Evolutionary conservation across 1,140 invertebrate genomes (phyloP), one percentile per base, ranked within the genome.

Genomic region (Chlorops oryzae): DNA sequence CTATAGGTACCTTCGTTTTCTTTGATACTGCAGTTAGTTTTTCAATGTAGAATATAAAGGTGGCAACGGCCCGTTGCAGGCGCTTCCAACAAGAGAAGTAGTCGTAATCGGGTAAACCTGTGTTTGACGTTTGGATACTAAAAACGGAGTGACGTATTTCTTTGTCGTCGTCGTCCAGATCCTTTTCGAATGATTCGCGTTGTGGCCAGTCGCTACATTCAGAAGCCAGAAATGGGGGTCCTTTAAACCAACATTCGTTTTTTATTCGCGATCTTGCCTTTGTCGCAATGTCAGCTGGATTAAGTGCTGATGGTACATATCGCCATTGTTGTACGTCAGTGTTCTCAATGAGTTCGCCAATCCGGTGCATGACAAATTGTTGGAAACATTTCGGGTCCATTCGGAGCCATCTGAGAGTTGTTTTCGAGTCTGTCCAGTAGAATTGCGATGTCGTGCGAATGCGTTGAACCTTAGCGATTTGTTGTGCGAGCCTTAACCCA

Each of bases 241-340:
- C 43, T 28, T 3, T 46, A 3, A 42, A 22, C 40, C 40, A 42
- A 2, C 4, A 6, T 3, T 13, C n/a, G 25, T 3, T 42, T 5
- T 20, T 15, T 5, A n/a, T 21, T 9, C 22, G 5, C 9, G 5
- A 15, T 13, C n/a, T 21, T 9, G 28, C n/a, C 28, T 32, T 32
- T n/a, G 28, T 32, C n/a, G 28, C 28, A 9, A 9, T n/a, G n/a
- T 69, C 65, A 7, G 65, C 65, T 7, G 54, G 53, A 46, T 66
- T 70, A 7, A 55, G 17, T 23, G 40, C 39, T 5, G 58, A 52
- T 0, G 50, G 42, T 2, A 69, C n/a, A 7, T n/a, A 32, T 7
- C 28, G 28, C 28, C 66, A 70, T 18, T 57, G 25, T 17, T 45
- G 7, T 12, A 32, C n/a, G 7, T 43, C 5, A 1, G 61, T 52